Evolutionary conservation across 1,140 invertebrate genomes (phyloP).

Genomic region (Holcopasites calliopsidis): DNA sequence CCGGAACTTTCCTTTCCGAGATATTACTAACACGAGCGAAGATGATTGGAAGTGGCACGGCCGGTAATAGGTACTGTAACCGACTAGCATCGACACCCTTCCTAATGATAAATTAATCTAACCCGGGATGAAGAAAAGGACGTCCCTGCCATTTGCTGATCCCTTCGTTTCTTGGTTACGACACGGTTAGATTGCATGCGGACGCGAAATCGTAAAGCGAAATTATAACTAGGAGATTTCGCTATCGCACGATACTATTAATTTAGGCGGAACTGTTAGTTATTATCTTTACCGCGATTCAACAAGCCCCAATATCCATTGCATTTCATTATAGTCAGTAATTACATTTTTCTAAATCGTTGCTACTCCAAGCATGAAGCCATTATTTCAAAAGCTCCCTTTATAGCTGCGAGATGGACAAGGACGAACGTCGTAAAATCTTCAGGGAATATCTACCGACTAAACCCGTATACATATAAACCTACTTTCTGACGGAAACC

Average conservation of each 20-base stretch:
- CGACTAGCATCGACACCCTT: not conserved
- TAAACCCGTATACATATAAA: slow-evolving; percentile 18
- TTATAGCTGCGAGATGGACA: not conserved
- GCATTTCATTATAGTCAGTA: too few relatives aligned
- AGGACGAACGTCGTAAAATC: slow-evolving; percentile 30
- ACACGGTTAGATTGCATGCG: slow-evolving; percentile 11
- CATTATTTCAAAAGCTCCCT: not conserved
- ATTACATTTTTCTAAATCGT: too few relatives aligned
- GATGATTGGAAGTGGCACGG: not conserved
- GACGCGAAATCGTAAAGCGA: too few relatives aligned
- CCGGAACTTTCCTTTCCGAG: slow-evolving; percentile 14
- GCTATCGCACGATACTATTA: too few relatives aligned
- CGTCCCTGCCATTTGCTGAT: not conserved
- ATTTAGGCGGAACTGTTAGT: too few relatives aligned
- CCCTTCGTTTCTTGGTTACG: slow-evolving; percentile 1
- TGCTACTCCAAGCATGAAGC: not conserved
- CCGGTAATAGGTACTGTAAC: not conserved
- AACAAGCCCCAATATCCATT: too few relatives aligned
- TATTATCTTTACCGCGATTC: too few relatives aligned
- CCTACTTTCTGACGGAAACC: slow-evolving; percentile 23
- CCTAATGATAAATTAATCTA: not conserved
- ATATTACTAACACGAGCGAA: slow-evolving; percentile 11
- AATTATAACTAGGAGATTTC: too few relatives aligned
- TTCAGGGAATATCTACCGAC: not conserved
- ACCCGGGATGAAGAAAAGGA: too few relatives aligned